Percentiles rank a stretch among this genome's conserved stretches.
Conservation (phyloP, 2,113 vertebrate species). For the Copsychus sechellarum region DNA sequence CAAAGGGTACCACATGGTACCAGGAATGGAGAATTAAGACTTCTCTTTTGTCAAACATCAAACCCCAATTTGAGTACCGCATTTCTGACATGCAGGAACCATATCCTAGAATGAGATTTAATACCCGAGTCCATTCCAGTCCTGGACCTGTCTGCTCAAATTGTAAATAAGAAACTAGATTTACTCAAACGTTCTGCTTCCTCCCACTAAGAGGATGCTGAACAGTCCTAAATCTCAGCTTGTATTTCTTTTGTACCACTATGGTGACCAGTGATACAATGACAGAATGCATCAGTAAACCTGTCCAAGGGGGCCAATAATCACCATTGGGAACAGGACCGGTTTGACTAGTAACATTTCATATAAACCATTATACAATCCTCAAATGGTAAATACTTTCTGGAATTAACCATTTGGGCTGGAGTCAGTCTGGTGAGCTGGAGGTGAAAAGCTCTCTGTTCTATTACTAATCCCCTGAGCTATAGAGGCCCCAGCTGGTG, state of each 20-base stretch:
- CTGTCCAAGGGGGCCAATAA: neutral
- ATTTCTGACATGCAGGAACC: neutral
- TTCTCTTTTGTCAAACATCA: neutral
- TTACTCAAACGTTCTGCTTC: neutral
- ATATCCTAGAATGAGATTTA: neutral
- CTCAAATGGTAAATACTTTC: neutral
- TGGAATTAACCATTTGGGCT: neutral
- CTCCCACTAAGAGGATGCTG: neutral
- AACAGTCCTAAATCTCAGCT: neutral
- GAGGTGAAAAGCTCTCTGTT: constrained; percentile 21
- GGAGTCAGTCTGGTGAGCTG: constrained; percentile 6
- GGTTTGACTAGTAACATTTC: neutral
- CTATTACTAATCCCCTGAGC: constrained; percentile 53
- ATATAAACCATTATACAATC: neutral
- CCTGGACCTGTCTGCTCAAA: neutral
- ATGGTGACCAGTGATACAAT: neutral
- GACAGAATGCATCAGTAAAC: neutral
- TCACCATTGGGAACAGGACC: neutral
- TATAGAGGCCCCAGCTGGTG: constrained; percentile 28
- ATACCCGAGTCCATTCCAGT: neutral
- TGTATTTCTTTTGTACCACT: neutral
- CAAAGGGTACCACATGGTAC: neutral
- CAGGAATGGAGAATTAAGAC: neutral
- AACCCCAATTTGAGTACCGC: neutral
- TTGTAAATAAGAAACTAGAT: neutral